Evolutionary conservation across 2,113 vertebrate species (phyloP).

Genomic region (Chamaea fasciata): DNA sequence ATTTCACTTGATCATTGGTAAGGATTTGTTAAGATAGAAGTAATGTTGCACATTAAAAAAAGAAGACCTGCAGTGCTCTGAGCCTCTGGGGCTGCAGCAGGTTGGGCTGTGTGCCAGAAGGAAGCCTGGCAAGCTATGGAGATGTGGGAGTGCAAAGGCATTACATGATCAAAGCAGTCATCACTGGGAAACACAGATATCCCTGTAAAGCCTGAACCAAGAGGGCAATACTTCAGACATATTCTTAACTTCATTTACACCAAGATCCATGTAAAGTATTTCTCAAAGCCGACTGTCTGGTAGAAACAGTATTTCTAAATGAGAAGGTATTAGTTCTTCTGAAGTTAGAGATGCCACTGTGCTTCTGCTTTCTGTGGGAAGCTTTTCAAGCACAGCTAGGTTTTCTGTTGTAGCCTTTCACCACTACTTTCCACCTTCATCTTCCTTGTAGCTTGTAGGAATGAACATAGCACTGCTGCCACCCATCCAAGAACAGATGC

Average conservation of each 20-base stretch:
- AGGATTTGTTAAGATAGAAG: not conserved
- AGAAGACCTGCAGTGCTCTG: not conserved
- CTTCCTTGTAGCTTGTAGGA: not conserved
- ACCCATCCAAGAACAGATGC: not conserved
- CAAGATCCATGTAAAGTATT: not conserved
- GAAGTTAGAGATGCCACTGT: not conserved
- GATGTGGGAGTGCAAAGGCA: not conserved
- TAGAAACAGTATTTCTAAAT: not conserved
- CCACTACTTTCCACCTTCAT: not conserved
- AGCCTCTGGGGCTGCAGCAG: not conserved
- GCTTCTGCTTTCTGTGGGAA: not conserved
- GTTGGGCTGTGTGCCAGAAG: not conserved
- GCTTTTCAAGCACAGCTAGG: not conserved
- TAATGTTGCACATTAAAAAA: not conserved
- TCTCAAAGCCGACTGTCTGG: not conserved
- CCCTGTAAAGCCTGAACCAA: not conserved
- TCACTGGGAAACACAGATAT: not conserved
- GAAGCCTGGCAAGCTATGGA: not conserved
- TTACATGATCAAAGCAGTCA: not conserved
- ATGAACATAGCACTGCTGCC: not conserved
- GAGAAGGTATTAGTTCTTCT: not conserved
- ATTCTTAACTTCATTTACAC: not conserved
- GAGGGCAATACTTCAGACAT: not conserved
- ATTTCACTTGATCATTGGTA: not conserved
- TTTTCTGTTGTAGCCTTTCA: not conserved